These are phyloP conservation scores for Caenorhabditis sp. DNA, from an alignment of 2,888 invertebrate species.

Conservation along the genomic window DNA sequence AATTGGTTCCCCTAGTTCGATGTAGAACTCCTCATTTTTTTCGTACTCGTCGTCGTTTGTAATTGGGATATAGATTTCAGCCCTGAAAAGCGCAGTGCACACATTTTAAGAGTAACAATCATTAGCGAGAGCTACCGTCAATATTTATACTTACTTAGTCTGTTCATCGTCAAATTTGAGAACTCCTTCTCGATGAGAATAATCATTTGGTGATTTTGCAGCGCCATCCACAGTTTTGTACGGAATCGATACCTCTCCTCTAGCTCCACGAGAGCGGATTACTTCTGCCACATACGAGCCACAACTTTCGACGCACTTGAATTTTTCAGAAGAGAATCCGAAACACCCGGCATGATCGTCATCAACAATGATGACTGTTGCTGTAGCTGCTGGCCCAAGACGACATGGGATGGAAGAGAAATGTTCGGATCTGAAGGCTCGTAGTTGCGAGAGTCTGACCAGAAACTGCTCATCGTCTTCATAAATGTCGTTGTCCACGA, in stretches of 20 bases:
- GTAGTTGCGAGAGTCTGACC: conserved; percentile 84
- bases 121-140: too few relatives aligned
- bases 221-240: conserved; percentile 94
- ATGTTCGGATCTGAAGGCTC: conserved; percentile 66
- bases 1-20: conserved; percentile 91
- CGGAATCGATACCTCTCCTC: conserved; percentile 91
- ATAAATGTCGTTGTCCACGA: conserved; percentile 98
- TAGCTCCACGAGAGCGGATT: conserved; percentile 84
- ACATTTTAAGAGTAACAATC: background rate
- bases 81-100: conserved; percentile 83
- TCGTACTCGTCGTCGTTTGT: conserved; percentile 98
- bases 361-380: conserved; percentile 97
- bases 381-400: conserved; percentile 89
- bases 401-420: conserved; percentile 81
- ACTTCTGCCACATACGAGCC: conserved; percentile 66
- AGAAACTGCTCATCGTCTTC: conserved; percentile 99
- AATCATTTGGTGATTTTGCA: conserved; percentile 86
- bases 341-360: conserved; percentile 99
- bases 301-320: conserved; percentile 82
- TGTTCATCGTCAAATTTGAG: conserved; percentile 96
- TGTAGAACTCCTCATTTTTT: conserved; percentile 93
- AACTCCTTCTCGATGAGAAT: conserved; percentile 86
- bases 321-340: conserved; percentile 87
- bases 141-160: conserved; percentile 89
- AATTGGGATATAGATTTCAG: conserved; percentile 88